These are phyloP conservation scores for Automeris io DNA, from an alignment of 2,888 invertebrate genomes.

Conservation along the genomic window DNA sequence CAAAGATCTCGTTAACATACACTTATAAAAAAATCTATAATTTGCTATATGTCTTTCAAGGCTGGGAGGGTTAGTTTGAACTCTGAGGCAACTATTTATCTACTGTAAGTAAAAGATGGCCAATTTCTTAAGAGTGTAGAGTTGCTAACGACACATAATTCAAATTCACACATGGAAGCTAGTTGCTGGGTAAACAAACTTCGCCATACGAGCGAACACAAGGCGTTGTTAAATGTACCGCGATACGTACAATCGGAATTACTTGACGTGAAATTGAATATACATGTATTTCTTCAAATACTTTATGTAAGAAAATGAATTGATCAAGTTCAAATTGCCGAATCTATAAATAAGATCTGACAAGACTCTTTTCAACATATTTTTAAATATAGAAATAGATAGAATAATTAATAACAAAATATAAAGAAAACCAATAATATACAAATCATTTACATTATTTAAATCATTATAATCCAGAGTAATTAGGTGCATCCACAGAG, in stretches of 20 bases:
- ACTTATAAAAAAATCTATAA: too few relatives aligned
- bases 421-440: background rate
- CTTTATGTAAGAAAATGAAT: conserved; percentile 3
- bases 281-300: background rate
- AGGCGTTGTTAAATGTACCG: too few relatives aligned
- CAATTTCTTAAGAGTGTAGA: background rate
- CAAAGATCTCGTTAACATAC: too few relatives aligned
- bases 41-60: too few relatives aligned
- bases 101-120: background rate
- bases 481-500: too few relatives aligned
- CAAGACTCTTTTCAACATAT: background rate
- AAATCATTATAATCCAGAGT: too few relatives aligned
- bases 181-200: background rate
- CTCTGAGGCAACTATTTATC: background rate
- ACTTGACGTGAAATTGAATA: background rate
- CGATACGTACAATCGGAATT: too few relatives aligned
- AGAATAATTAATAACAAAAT: background rate
- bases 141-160: background rate
- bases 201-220: background rate
- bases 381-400: background rate
- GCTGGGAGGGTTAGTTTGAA: too few relatives aligned
- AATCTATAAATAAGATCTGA: too few relatives aligned
- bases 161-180: background rate
- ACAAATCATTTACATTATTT: too few relatives aligned
- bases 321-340: conserved; percentile 18